Evolutionary conservation across 2,113 vertebrate species (phyloP).

Genomic region (Heterocephalus glaber): DNA sequence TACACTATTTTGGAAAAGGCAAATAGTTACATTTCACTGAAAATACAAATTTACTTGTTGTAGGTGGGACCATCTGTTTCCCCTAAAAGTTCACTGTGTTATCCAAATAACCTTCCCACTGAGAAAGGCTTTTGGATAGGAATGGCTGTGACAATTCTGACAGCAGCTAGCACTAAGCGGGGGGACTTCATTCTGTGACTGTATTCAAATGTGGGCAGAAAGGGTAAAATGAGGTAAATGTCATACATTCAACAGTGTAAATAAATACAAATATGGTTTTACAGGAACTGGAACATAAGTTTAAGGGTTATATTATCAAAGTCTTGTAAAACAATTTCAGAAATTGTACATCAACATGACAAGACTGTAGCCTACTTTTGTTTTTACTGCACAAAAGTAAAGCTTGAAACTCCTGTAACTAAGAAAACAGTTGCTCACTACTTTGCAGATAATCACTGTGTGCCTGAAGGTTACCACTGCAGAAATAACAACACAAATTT

Average conservation of each 20-base stretch:
- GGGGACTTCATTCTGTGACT: background rate
- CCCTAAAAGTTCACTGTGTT: conserved; percentile 15
- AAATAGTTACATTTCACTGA: background rate
- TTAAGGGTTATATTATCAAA: conserved; percentile 96
- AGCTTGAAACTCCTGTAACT: conserved; percentile 84
- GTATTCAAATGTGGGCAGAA: background rate
- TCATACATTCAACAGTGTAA: conserved; percentile 68
- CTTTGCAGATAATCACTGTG: conserved; percentile 86
- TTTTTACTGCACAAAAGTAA: conserved; percentile 88
- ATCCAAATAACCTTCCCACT: background rate
- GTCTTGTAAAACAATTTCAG: conserved; percentile 93
- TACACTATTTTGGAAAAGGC: conserved; percentile 44
- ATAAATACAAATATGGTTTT: conserved; percentile 77
- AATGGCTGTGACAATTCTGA: conserved; percentile 38
- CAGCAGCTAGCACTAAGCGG: background rate
- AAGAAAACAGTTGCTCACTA: conserved; percentile 85
- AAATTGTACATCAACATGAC: conserved; percentile 92
- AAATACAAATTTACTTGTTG: conserved; percentile 60
- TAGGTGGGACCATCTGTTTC: conserved; percentile 26
- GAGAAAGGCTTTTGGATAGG: background rate
- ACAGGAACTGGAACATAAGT: conserved; percentile 80
- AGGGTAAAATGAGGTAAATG: conserved; percentile 67
- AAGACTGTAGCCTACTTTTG: conserved; percentile 87
- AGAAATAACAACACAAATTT: conserved; percentile 86
- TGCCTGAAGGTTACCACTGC: conserved; percentile 84